Percentiles rank a stretch among this genome's conserved stretches.
These are phyloP conservation scores for Phrynocephalus versicolor DNA, from an alignment of 2,113 vertebrate species.

Conservation along the genomic window DNA sequence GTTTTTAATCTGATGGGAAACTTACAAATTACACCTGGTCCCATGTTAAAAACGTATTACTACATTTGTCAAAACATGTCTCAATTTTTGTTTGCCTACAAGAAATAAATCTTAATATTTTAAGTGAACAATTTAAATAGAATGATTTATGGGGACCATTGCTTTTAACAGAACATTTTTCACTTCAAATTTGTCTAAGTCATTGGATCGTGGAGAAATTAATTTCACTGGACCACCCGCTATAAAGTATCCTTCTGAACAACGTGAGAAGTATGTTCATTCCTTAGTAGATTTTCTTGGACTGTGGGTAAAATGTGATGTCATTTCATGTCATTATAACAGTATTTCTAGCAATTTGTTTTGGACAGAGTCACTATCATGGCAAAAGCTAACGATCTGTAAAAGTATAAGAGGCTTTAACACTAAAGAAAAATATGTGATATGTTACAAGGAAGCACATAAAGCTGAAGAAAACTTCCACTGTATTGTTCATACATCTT, in stretches of 20 bases:
- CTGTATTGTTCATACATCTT: background rate
- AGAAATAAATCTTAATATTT: constrained; percentile 33
- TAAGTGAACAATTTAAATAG: constrained; percentile 41
- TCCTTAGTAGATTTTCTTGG: background rate
- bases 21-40: background rate
- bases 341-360: background rate
- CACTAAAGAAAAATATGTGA: background rate
- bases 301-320: background rate
- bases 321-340: background rate
- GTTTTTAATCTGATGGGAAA: background rate
- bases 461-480: background rate
- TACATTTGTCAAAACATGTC: background rate
- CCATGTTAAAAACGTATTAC: background rate
- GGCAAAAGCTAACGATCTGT: background rate
- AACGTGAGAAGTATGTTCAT: constrained; percentile 10
- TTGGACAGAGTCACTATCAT: background rate
- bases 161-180: constrained; percentile 35
- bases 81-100: constrained; percentile 18
- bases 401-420: background rate
- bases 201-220: constrained; percentile 12
- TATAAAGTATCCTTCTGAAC: background rate
- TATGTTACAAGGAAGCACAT: background rate
- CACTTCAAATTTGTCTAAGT: constrained; percentile 18
- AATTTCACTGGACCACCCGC: background rate
- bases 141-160: constrained; percentile 25